Evolutionary conservation across 2,797 vertebrate species (phyloP), one percentile per base, ranked within the genome.

Genomic region (Spea hammondii): DNA sequence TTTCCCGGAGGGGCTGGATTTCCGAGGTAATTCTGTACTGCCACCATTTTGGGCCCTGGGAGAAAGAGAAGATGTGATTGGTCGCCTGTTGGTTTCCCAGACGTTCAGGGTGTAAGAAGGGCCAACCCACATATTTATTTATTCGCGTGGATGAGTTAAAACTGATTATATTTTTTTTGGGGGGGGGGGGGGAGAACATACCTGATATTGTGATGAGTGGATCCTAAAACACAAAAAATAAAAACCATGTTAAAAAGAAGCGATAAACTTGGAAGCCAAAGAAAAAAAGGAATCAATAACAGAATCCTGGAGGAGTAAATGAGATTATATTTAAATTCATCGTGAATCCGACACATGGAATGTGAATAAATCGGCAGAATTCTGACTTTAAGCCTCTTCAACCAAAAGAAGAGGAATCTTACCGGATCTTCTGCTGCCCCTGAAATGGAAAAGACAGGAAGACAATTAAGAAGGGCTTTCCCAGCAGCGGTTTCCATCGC

Each of bases 11-110:
- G 95, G 0, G 93, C 88, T 0, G 97, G 97, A 50, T 89, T 95
- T 5, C 98, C 98, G 0, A 96, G 95, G 86, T 98, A 99, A 85
- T 95, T 97, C 88, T 96, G 96, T 76, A 97, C 89, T 0, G 95
- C 96, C 84, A 98, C 94, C 97, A 99, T 99, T 89, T 95, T 98
- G 69, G 97, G 97, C 85, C 97, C 97, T 99, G 78, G 46, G 66
- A 0, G 5, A 65, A 32, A 32, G 53, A 48, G 70, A 32, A 60
- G 12, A 72, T 12, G 51, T 53, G 51, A 53, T 11, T 53, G 10
- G 51, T 53, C 51, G 32, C 32, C 32, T 32, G 32, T 32, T 32
- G 32, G 32, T 32, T 32, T 32, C 32, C 32, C 3, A 32, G 32
- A 32, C 32, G 3, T 32, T 32, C 32, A 32, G 32, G 32, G 32